Evolutionary conservation across 2,888 invertebrate species (phyloP).

Genomic region (Eustalomyia histrio): DNA sequence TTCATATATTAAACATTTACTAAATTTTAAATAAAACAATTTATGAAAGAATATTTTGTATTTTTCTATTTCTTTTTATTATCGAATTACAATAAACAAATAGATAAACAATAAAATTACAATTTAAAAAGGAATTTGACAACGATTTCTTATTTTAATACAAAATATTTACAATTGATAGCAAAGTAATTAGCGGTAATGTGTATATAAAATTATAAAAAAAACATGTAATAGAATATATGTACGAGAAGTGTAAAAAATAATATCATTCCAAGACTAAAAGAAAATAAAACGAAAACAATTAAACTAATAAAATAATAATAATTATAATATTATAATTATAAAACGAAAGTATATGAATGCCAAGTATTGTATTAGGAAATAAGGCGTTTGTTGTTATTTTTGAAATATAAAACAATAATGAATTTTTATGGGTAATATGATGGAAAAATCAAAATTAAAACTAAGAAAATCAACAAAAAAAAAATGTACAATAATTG

Average conservation of each 20-base stretch:
- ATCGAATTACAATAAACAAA: constrained; percentile 43
- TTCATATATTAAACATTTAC: too few relatives aligned
- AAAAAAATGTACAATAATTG: constrained; percentile 52
- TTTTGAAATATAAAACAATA: constrained; percentile 11
- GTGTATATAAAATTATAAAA: neutral
- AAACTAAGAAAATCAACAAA: constrained; percentile 52
- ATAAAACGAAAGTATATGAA: constrained; percentile 12
- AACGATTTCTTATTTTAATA: constrained; percentile 21
- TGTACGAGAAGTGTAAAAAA: neutral
- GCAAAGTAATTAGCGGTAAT: neutral
- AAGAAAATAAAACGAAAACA: neutral
- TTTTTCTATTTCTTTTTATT: constrained; percentile 35
- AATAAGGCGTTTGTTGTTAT: constrained; percentile 1
- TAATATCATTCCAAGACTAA: neutral
- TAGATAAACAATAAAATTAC: constrained; percentile 17
- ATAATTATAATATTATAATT: neutral
- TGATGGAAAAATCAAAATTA: constrained; percentile 43
- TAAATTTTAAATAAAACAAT: constrained; percentile 1
- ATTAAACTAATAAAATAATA: constrained; percentile 20
- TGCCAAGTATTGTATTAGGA: neutral
- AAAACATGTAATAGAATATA: constrained; percentile 1
- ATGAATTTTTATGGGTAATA: constrained; percentile 10
- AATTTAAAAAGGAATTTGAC: constrained; percentile 26
- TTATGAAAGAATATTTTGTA: constrained; percentile 24
- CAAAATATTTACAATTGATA: constrained; percentile 53